Percentiles rank a stretch among this genome's conserved stretches.
These are phyloP conservation scores for Masticophis lateralis DNA, from an alignment of 2,797 vertebrate species.

Conservation along the genomic window DNA sequence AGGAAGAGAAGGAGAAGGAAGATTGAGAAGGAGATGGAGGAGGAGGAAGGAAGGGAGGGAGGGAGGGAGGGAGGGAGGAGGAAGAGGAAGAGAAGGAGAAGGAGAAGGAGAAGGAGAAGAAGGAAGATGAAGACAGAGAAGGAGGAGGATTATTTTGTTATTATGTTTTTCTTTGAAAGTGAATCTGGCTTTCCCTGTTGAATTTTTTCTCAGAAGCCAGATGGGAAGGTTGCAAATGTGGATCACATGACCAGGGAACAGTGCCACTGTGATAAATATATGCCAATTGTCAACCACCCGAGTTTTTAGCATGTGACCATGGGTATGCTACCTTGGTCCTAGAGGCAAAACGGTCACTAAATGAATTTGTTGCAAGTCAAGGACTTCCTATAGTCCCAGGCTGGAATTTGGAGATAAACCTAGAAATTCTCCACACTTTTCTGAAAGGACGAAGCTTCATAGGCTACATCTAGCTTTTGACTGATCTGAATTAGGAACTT, in stretches of 20 bases:
- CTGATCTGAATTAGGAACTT: background rate
- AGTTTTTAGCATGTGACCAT: background rate
- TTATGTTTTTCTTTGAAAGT: background rate
- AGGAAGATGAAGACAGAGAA: too few species aligned
- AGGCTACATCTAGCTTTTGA: background rate
- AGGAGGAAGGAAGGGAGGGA: too few species aligned
- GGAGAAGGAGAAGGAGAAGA: background rate
- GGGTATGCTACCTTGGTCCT: background rate
- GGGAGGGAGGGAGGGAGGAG: fast-evolving
- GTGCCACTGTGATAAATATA: background rate
- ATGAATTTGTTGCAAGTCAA: background rate
- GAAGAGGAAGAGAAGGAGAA: background rate
- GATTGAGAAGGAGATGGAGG: too few species aligned
- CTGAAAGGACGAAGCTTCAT: background rate
- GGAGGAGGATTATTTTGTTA: background rate
- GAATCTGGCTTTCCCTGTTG: background rate
- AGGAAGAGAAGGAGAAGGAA: too few species aligned
- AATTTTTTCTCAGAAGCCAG: background rate
- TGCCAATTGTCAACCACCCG: background rate
- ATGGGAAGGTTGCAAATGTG: background rate
- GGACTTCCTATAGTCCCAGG: background rate
- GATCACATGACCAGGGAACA: background rate
- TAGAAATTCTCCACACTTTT: background rate
- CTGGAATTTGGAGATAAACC: background rate
- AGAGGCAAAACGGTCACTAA: background rate